A percentile compares a stretch with the other conserved stretches of the same genome.
Conservation (phyloP, 2,797 vertebrate genomes). For the Gallirallus australis region DNA sequence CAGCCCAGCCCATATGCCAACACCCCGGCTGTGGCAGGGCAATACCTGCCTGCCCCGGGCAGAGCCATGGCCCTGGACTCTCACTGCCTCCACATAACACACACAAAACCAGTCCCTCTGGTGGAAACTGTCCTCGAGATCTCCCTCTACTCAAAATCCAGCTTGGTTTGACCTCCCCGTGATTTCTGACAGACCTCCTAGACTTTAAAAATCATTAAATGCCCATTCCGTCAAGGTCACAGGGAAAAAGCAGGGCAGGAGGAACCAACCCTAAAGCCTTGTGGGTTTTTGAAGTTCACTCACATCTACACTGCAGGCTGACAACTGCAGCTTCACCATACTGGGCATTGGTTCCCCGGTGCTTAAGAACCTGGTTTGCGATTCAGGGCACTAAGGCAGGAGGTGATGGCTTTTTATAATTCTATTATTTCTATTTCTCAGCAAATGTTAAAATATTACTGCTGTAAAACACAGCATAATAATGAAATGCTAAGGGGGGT, state of each 20-base stretch:
- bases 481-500: background rate
- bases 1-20: background rate
- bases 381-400: background rate
- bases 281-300: background rate
- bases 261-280: background rate
- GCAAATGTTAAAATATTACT: background rate
- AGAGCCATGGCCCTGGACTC: background rate
- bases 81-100: accelerated
- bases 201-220: background rate
- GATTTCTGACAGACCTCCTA: background rate
- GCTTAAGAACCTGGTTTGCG: accelerated
- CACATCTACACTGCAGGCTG: accelerated
- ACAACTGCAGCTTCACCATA: background rate
- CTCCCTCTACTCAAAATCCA: background rate
- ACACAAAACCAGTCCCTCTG: background rate
- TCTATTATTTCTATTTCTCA: background rate
- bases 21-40: accelerated
- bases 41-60: background rate
- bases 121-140: background rate
- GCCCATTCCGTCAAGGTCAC: background rate
- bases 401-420: background rate
- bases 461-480: background rate
- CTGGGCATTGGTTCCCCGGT: background rate
- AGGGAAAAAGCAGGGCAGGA: background rate
- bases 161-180: background rate